Evolutionary conservation across 2,888 invertebrate genomes (phyloP).

Genomic region (Ceraclea dissimilis): DNA sequence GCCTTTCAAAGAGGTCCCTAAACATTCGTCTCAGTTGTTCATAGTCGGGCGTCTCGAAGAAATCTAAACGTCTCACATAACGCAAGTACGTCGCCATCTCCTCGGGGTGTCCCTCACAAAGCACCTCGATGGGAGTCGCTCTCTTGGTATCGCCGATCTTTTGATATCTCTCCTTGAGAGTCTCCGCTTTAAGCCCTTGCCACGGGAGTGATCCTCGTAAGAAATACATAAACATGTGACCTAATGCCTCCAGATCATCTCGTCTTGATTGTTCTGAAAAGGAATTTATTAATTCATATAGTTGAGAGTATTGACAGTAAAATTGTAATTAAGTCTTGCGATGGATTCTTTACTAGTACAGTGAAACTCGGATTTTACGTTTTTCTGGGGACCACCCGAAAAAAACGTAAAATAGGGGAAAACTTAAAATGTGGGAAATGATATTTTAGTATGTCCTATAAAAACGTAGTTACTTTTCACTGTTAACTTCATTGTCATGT

Average conservation of each 20-base stretch:
- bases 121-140: constrained; percentile 93
- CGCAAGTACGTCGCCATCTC: constrained; percentile 97
- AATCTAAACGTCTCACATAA: constrained; percentile 95
- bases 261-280: constrained; percentile 93
- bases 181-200: constrained; percentile 99
- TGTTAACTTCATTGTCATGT: too few relatives aligned
- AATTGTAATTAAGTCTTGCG: too few relatives aligned
- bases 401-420: too few relatives aligned
- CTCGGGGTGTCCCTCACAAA: constrained; percentile 84
- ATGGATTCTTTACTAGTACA: too few relatives aligned
- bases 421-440: too few relatives aligned
- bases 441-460: too few relatives aligned
- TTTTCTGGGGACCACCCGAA: too few relatives aligned
- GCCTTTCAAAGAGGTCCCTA: constrained; percentile 82
- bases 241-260: constrained; percentile 98
- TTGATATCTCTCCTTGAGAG: constrained; percentile 98
- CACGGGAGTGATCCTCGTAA: constrained; percentile 98
- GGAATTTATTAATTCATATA: too few relatives aligned
- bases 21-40: constrained; percentile 96
- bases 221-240: constrained; percentile 99
- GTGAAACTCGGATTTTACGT: too few relatives aligned
- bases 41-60: constrained; percentile 99
- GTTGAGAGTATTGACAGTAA: too few relatives aligned
- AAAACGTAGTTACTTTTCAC: too few relatives aligned
- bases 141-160: constrained; percentile 99